Base-by-base conservation (phyloP, 2,797 vertebrate species). In the Sebastes hubbsi region DNA sequence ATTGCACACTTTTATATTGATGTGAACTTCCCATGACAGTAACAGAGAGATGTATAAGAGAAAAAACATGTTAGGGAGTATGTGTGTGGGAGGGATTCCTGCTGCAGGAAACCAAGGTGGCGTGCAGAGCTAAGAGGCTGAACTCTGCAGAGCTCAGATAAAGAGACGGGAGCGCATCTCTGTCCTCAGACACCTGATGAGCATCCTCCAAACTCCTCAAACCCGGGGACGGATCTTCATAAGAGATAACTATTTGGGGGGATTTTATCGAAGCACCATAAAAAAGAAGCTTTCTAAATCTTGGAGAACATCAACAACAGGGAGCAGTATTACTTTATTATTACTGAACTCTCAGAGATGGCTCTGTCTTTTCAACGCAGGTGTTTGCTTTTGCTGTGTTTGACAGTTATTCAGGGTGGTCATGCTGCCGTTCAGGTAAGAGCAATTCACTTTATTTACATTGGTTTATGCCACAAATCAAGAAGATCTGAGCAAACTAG, bases 41-140 rank as follows among this genome's bases (percentile, higher is more conserved):
- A 27, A 24, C 27, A 67, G 14, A 62, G 24, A 73, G 66, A 80
- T 54, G 32, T n/a, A 29, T 18, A 63, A 46, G 65, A 54, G 7
- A 49, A 20, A 56, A 72, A 70, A 29, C n/a, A 20, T 56, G 55
- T 77, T 82, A 60, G 75, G 60, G 22, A 83, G 77, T 71, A 61
- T 79, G 61, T 84, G 70, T 52, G 93, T 91, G 94, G 95, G 95
- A 95, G 95, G 95, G 95, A 93, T 92, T 93, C 84, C 52, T 79
- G 70, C 71, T 86, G 84, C 62, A 82, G 80, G 87, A 84, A 85
- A 54, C 75, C 66, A 22, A 54, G 75, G 86, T 72, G 81, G 84
- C 58, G 84, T 84, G 83, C 82, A 84, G 81, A 84, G 82, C 86
- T 75, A 75, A 55, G 81, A 88, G 87, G 64, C 82, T 76, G 69